A percentile compares a stretch with the other conserved stretches of the same genome.
These are phyloP conservation scores for Macroramphosus scolopax DNA, from an alignment of 2,797 vertebrate species.

Conservation along the genomic window DNA sequence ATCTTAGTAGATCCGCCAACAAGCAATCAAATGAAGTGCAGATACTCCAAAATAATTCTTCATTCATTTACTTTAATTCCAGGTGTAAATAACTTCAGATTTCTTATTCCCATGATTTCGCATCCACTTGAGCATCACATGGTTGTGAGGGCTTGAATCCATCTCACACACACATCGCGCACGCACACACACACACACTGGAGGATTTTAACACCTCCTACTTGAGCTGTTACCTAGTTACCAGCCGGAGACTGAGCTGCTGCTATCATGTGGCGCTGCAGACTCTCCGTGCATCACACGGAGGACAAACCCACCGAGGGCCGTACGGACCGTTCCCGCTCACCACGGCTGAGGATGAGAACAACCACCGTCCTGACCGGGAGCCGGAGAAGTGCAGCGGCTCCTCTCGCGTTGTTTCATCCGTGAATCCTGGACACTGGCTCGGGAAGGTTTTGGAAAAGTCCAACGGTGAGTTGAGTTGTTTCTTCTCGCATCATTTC, in stretches of 20 bases:
- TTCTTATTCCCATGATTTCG: too few relatives aligned
- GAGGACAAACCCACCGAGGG: constrained; percentile 2
- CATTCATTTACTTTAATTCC: too few relatives aligned
- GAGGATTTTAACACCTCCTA: constrained; percentile 69
- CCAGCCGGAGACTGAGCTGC: constrained; percentile 58
- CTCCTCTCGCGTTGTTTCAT: constrained; percentile 11
- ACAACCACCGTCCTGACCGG: neutral
- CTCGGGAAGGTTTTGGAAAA: too few relatives aligned
- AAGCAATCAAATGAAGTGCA: too few relatives aligned
- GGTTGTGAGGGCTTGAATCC: too few relatives aligned
- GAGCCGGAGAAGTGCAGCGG: constrained; percentile 1
- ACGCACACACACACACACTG: constrained; percentile 12
- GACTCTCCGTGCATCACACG: constrained; percentile 27
- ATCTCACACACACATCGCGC: constrained; percentile 2
- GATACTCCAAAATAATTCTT: too few relatives aligned
- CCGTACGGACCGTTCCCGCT: neutral
- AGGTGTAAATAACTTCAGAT: too few relatives aligned
- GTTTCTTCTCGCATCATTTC: too few relatives aligned
- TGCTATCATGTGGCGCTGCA: neutral
- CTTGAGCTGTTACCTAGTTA: constrained; percentile 80
- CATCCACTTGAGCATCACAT: too few relatives aligned
- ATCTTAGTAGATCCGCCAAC: too few relatives aligned
- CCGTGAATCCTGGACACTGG: constrained; percentile 7
- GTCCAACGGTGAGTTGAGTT: constrained; percentile 38
- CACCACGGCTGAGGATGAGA: constrained; percentile 8